Evolutionary conservation across 92 coral and sea anemone species (phyloP).

Genomic region (Phenganax subtilis): DNA sequence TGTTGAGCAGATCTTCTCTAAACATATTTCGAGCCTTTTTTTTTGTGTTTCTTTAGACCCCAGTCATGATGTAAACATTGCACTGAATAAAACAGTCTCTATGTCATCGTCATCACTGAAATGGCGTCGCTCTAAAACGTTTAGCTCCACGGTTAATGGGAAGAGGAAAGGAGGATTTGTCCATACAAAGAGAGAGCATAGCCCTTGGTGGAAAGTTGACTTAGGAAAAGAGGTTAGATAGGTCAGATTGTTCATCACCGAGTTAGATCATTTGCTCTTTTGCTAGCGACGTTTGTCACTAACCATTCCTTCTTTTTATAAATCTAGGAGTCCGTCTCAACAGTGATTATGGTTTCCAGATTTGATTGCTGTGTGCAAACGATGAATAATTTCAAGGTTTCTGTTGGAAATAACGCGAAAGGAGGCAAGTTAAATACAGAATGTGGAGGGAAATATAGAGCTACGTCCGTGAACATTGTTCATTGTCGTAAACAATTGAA

Average conservation of each 20-base stretch:
- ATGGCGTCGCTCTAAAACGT: neutral
- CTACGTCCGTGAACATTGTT: neutral
- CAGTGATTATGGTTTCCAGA: conserved; percentile 22
- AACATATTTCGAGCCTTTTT: too few relatives aligned
- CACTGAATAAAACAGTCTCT: neutral
- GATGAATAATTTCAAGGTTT: conserved; percentile 13
- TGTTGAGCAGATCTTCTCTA: too few relatives aligned
- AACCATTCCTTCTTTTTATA: too few relatives aligned
- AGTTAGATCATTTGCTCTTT: neutral
- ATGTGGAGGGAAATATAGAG: conserved; percentile 22
- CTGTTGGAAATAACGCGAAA: conserved; percentile 7
- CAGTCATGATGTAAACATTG: conserved; percentile 10
- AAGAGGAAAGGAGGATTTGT: neutral
- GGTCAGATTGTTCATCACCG: too few relatives aligned
- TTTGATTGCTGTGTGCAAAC: neutral
- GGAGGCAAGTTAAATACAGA: neutral
- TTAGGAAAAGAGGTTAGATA: neutral
- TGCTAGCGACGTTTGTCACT: neutral
- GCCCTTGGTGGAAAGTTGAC: conserved; percentile 24
- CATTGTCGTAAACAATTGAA: neutral
- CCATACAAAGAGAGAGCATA: neutral
- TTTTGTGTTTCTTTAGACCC: conserved; percentile 10
- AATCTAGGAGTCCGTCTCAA: conserved; percentile 19
- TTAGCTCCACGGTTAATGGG: neutral
- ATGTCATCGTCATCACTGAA: neutral